A percentile compares a stretch with the other conserved stretches of the same genome.
Conservation (phyloP, 2,888 invertebrate species). For the Epinotia bilunana region DNA sequence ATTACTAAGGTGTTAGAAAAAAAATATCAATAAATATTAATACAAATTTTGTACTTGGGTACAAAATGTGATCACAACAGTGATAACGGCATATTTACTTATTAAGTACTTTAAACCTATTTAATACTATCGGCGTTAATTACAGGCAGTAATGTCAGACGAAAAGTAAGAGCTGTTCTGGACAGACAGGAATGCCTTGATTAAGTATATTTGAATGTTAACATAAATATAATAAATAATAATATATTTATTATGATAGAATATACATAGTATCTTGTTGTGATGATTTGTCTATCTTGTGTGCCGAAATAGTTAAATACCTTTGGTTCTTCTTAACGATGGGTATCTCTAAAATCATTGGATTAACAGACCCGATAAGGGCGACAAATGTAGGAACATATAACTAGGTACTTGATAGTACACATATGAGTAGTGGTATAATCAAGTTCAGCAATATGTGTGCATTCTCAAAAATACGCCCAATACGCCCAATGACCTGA, state of each 20-base stretch:
- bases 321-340: too few species aligned
- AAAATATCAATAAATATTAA: conserved; percentile 52
- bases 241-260: too few species aligned
- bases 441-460: neutral
- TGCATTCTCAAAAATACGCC: neutral
- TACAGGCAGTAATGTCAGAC: conserved; percentile 49
- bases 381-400: neutral
- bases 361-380: too few species aligned
- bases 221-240: too few species aligned
- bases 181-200: neutral
- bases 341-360: too few species aligned
- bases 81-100: conserved; percentile 33
- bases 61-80: conserved; percentile 33
- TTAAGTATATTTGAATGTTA: neutral
- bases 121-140: conserved; percentile 50
- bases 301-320: too few species aligned
- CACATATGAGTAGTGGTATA: neutral
- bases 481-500: too few species aligned
- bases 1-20: conserved; percentile 56
- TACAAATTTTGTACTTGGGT: conserved; percentile 3
- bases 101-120: conserved; percentile 42
- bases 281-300: neutral
- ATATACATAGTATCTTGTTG: neutral
- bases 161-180: neutral
- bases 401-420: neutral